Evolutionary conservation across 1,140 invertebrate species (phyloP).

Genomic region (Callitettix versicolor): DNA sequence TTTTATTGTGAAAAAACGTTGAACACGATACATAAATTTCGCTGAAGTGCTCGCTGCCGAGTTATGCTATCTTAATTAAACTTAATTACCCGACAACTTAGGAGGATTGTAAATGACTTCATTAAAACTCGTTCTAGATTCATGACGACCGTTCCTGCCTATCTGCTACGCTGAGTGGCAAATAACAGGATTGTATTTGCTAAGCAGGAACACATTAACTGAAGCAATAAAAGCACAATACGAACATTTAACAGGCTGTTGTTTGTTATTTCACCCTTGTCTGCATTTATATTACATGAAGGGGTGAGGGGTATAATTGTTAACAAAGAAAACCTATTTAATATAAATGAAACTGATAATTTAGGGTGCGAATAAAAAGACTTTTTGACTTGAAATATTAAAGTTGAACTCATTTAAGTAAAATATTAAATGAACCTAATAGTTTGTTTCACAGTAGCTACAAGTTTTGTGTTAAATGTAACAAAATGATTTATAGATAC

Average conservation of each 20-base stretch:
- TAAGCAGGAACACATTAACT: too few species aligned
- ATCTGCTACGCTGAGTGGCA: not conserved
- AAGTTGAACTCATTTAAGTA: too few species aligned
- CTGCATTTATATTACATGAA: not conserved
- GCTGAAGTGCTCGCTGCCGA: not conserved
- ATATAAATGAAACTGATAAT: too few species aligned
- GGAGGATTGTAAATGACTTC: slow-evolving; percentile 5
- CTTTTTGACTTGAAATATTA: too few species aligned
- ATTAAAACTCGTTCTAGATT: slow-evolving; percentile 4
- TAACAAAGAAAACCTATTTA: too few species aligned
- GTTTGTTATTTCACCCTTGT: not conserved
- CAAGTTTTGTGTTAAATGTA: too few species aligned
- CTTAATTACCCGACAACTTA: slow-evolving; percentile 3
- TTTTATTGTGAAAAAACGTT: too few species aligned
- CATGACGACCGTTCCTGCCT: not conserved
- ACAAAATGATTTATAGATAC: too few species aligned
- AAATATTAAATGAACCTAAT: too few species aligned
- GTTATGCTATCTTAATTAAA: slow-evolving; percentile 10
- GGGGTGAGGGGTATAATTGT: too few species aligned
- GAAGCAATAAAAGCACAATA: not conserved
- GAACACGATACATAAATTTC: not conserved
- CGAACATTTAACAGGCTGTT: not conserved
- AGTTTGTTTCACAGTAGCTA: too few species aligned
- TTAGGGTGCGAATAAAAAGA: too few species aligned
- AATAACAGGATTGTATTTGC: not conserved